Conservation (phyloP, 2,113 vertebrate genomes). For the Conger conger region DNA sequence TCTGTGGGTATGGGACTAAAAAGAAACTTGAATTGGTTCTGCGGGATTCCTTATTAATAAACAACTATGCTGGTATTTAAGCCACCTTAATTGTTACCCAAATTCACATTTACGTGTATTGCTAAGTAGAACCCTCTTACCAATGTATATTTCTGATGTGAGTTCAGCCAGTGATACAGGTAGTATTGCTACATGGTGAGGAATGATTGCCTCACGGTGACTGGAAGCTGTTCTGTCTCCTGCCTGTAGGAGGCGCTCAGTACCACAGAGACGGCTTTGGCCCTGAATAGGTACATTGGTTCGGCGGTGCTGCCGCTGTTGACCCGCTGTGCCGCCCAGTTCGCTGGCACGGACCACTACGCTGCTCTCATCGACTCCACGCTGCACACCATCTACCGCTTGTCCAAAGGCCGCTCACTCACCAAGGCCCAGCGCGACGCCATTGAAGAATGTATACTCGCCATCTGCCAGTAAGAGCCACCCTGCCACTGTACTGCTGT, state of each 20-base stretch:
- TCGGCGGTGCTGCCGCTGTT: constrained; percentile 90
- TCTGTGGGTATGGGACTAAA: too few species aligned
- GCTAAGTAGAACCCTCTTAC: background rate
- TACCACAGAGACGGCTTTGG: constrained; percentile 89
- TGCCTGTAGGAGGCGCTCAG: constrained; percentile 82
- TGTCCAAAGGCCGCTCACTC: constrained; percentile 94
- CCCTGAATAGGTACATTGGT: constrained; percentile 91
- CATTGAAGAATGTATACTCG: constrained; percentile 91
- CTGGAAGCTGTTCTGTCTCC: background rate
- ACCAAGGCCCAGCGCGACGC: constrained; percentile 95
- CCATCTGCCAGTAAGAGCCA: constrained; percentile 87
- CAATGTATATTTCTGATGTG: background rate
- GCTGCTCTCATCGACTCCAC: constrained; percentile 85
- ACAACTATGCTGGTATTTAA: too few species aligned
- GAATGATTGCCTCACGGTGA: background rate
- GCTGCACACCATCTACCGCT: constrained; percentile 91
- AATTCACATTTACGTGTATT: too few species aligned
- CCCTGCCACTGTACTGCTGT: background rate
- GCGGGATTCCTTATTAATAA: too few species aligned
- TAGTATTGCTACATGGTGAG: background rate
- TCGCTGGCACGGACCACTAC: constrained; percentile 87
- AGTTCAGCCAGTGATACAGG: background rate
- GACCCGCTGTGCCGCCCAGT: constrained; percentile 91
- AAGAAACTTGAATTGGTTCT: too few species aligned
- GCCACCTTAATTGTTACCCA: too few species aligned